phyloP scores from a whole-genome alignment of 2,113 vertebrate genomes.

The Ochotona princeps region DNA sequence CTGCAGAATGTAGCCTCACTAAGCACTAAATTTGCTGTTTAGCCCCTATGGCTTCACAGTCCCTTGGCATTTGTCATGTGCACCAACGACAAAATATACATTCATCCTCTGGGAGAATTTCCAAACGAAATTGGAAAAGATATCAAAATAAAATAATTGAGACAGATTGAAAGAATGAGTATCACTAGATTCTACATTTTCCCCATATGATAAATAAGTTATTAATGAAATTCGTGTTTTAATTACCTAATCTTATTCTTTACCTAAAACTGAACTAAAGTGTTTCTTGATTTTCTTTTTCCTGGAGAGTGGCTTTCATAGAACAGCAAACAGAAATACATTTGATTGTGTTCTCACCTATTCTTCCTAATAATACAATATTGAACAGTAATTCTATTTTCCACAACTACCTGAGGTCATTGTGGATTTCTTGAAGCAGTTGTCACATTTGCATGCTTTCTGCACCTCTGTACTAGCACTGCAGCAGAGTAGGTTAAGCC shows the following conservation, averaged over 20 bases:
- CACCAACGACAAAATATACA: constrained; percentile 43
- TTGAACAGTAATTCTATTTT: constrained; percentile 9
- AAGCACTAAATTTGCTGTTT: constrained; percentile 57
- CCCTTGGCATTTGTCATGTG: constrained; percentile 39
- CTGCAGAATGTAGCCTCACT: constrained; percentile 55
- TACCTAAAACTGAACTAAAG: not conserved
- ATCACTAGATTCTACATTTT: not conserved
- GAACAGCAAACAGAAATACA: not conserved
- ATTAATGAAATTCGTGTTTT: not conserved
- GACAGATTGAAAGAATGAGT: not conserved
- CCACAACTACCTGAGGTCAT: not conserved
- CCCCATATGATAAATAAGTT: not conserved
- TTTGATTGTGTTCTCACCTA: not conserved
- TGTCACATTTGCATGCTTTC: not conserved
- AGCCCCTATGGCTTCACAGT: constrained; percentile 42
- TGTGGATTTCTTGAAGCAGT: not conserved
- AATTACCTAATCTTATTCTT: not conserved
- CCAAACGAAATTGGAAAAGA: constrained; percentile 40
- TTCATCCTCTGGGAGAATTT: not conserved
- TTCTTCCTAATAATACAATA: constrained; percentile 3
- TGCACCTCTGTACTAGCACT: not conserved
- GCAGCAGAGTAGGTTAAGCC: no score
- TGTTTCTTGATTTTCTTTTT: not conserved
- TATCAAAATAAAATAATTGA: constrained; percentile 39
- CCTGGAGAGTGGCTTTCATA: constrained; percentile 19